Percentiles rank a stretch among this genome's conserved stretches.
These are phyloP conservation scores for Ophioninae sp. DNA, from an alignment of 2,888 invertebrate genomes.

Conservation along the genomic window DNA sequence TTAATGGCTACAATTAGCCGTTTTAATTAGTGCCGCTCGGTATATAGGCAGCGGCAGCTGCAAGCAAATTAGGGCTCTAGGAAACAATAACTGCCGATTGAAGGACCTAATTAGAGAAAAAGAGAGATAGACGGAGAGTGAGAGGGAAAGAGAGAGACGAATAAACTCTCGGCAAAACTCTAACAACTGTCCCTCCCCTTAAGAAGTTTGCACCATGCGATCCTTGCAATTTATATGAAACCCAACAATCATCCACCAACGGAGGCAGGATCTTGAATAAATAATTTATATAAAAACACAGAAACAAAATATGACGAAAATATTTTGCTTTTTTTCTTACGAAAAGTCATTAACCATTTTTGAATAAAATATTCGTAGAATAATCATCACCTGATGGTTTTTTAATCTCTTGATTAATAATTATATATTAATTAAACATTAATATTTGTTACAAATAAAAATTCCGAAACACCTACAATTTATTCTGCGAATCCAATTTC, in stretches of 20 bases:
- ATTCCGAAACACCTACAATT: too few species aligned
- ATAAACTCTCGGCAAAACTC: not conserved
- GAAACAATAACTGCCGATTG: slow-evolving; percentile 80
- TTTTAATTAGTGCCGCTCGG: slow-evolving; percentile 79
- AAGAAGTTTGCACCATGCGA: slow-evolving; percentile 14
- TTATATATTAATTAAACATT: not conserved
- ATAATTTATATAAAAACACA: not conserved
- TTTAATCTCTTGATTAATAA: not conserved
- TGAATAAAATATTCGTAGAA: not conserved
- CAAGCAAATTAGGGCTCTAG: slow-evolving; percentile 79
- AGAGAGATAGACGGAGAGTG: not conserved
- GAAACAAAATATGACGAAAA: not conserved
- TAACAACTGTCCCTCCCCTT: not conserved
- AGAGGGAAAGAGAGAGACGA: not conserved
- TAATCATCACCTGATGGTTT: not conserved
- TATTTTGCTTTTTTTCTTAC: not conserved
- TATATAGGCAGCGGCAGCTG: slow-evolving; percentile 74
- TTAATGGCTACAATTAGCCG: slow-evolving; percentile 81
- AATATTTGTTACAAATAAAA: too few species aligned
- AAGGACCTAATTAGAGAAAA: slow-evolving; percentile 77
- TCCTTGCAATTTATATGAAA: slow-evolving; percentile 14
- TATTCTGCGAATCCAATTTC: too few species aligned
- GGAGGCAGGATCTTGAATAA: not conserved
- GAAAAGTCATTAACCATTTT: not conserved
- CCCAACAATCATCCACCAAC: slow-evolving; percentile 6